Conservation (phyloP, 2,113 vertebrate species). For the Procavia capensis region DNA sequence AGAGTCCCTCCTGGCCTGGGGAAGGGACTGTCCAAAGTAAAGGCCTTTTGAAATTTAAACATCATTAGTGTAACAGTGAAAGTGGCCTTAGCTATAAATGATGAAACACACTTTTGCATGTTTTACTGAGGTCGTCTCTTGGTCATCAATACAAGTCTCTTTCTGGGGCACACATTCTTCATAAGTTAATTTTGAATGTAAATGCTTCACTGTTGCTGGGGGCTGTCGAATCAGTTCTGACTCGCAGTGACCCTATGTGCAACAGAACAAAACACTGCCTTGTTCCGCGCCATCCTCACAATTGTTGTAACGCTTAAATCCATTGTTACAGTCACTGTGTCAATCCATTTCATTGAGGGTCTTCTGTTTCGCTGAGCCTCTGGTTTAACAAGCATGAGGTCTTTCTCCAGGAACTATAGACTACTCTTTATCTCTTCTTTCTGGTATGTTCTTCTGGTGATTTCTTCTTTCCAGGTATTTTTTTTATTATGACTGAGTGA, state of each 20-base stretch:
- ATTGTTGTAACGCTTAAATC: too few species aligned
- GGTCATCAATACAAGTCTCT: not conserved
- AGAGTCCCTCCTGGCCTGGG: not conserved
- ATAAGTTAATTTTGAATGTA: conserved; percentile 5
- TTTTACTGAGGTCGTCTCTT: not conserved
- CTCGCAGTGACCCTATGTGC: too few species aligned
- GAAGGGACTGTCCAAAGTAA: not conserved
- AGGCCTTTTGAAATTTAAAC: not conserved
- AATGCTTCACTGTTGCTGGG: too few species aligned
- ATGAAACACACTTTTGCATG: not conserved
- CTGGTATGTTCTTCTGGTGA: not conserved
- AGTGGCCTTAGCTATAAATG: not conserved
- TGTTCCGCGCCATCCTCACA: too few species aligned
- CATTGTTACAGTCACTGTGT: too few species aligned
- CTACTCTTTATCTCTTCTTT: not conserved
- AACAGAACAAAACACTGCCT: too few species aligned
- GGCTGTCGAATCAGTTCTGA: too few species aligned
- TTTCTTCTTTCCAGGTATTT: not conserved
- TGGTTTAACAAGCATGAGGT: too few species aligned
- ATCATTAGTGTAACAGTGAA: not conserved
- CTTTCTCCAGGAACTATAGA: too few species aligned
- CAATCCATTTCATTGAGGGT: too few species aligned
- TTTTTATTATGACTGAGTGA: too few species aligned
- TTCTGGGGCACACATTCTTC: conserved; percentile 8
- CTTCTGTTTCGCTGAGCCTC: too few species aligned